Evolutionary conservation across 1,140 invertebrate genomes (phyloP), one percentile per base, ranked within the genome.

Genomic region (Radopholus similis): DNA sequence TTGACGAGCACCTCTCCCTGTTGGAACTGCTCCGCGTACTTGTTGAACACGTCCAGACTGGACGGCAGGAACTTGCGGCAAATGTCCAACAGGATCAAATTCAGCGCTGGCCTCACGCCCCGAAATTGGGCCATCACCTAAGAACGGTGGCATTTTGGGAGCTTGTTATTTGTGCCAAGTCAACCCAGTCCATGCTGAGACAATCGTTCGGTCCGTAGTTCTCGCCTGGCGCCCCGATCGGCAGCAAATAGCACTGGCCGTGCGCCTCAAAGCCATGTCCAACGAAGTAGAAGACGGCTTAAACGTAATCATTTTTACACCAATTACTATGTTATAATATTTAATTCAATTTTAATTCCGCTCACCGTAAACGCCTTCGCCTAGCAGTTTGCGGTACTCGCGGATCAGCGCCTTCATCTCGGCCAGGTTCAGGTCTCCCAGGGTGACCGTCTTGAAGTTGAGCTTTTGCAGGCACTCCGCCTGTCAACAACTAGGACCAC

Each of bases 231-330:
- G 84, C 84, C 71, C 85, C 85, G 6, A 82, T 77, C 4, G 85
- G 85, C 5, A 85, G 75, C 15, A 85, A 67, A 69, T 84, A 85
- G 54, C 83, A 84, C 56, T 83, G 77, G 13, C 83, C 83, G 55
- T 84, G 75, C 44, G 83, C 82, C 66, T 85, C 84, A 73, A 85
- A 85, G 6, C 85, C 85, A 72, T 85, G 85, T 0, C 85, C 85
- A 69, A 84, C 84, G 64, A 85, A 85, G 63, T 85, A 85, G 62
- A 85, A 85, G 18, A 85, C 82, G 58, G 80, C 81, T 83, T 49
- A 63, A 75, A 76, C 35, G 30, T n/a, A 8, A 21, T 68, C 40
- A 56, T n/a, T 65, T 32, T 69, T 15, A 23, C 49, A 6, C 18
- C 9, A 66, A 15, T 42, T n/a, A 23, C 38, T 23, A 9, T 23